Conservation (phyloP, 2,888 invertebrate species). For the Thelaira solivaga region DNA sequence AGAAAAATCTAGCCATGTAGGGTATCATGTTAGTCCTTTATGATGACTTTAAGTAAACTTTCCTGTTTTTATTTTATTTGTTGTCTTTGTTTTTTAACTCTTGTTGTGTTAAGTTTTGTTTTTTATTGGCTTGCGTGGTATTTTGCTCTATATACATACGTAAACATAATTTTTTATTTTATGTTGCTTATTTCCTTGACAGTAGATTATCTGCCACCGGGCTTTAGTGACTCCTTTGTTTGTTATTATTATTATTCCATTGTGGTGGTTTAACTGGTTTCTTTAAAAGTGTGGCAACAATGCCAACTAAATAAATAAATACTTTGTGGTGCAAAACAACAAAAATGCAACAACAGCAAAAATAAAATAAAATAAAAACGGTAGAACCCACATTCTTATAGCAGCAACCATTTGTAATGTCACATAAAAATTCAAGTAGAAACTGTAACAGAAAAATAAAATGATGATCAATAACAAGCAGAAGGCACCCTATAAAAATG, state of each 20-base stretch:
- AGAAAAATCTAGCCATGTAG: neutral
- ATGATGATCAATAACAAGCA: neutral
- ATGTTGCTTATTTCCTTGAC: constrained; percentile 47
- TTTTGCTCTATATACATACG: constrained; percentile 50
- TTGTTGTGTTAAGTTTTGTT: no score
- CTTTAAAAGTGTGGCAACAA: constrained; percentile 50
- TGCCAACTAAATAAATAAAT: constrained; percentile 18
- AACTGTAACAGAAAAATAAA: neutral
- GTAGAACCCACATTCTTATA: constrained; percentile 1
- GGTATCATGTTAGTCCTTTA: neutral
- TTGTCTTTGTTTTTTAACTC: neutral
- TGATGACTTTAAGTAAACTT: neutral
- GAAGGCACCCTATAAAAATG: neutral
- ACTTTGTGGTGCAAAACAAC: constrained; percentile 18
- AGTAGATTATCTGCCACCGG: constrained; percentile 60
- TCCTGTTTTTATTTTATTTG: neutral
- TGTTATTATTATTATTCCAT: constrained; percentile 6
- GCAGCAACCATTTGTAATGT: constrained; percentile 23
- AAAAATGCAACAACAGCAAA: constrained; percentile 4
- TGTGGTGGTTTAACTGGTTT: constrained; percentile 48
- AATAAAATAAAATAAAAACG: neutral
- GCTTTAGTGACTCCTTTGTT: constrained; percentile 52
- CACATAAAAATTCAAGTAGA: constrained; percentile 14
- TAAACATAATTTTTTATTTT: neutral
- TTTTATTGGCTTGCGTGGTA: constrained; percentile 33